Percentiles rank a stretch among this genome's conserved stretches.
Conservation (phyloP, 2,888 invertebrate genomes). For the Hemaris fuciformis region DNA sequence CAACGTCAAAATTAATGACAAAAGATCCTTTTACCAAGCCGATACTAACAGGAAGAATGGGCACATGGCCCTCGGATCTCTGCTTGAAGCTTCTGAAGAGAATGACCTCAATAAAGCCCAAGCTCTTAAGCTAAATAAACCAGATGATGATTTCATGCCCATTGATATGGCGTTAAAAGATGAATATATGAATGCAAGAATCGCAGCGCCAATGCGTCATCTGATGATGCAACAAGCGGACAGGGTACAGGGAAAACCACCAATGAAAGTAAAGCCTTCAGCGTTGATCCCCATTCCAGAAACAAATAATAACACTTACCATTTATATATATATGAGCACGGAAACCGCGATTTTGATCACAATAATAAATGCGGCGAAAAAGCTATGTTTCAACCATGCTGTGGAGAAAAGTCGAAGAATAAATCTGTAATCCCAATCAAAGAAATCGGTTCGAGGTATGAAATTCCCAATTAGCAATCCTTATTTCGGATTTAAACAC, state of each 20-base stretch:
- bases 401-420: too few species aligned
- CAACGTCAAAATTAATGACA: not conserved
- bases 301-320: too few species aligned
- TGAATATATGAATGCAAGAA: slow-evolving; percentile 20
- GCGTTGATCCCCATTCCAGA: too few species aligned
- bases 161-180: slow-evolving; percentile 9
- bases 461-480: too few species aligned
- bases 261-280: too few species aligned
- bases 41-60: slow-evolving; percentile 5
- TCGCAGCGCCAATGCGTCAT: not conserved
- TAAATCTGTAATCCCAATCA: too few species aligned
- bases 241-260: slow-evolving; percentile 32
- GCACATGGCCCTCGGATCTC: slow-evolving; percentile 51
- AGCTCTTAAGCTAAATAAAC: slow-evolving; percentile 37
- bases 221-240: slow-evolving; percentile 23
- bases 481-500: too few species aligned
- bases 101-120: slow-evolving; percentile 14
- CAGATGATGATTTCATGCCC: slow-evolving; percentile 33
- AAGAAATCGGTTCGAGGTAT: too few species aligned
- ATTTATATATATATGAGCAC: too few species aligned
- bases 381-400: too few species aligned
- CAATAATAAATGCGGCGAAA: too few species aligned
- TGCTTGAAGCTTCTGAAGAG: slow-evolving; percentile 30
- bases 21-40: not conserved
- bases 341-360: too few species aligned